Evolutionary conservation across 2,797 vertebrate genomes (phyloP), one percentile per base, ranked within the genome.

Genomic region (Dallia pectoralis): DNA sequence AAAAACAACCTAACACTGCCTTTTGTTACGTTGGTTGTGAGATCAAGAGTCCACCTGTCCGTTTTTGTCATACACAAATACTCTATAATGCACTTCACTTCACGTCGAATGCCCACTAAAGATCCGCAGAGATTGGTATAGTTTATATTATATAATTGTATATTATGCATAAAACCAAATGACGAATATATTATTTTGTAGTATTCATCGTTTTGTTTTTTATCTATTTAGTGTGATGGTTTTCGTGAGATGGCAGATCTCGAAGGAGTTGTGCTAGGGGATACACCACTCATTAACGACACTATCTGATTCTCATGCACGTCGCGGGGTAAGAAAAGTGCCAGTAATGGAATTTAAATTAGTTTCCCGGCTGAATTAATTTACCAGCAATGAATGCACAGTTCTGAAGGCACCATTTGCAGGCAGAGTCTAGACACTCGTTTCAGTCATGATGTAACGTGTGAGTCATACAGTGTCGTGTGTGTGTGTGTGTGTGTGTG

Each of bases 321-420:
- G 14, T 27, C 5, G 33, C 56, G n/a, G n/a, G n/a, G n/a, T n/a
- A n/a, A n/a, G n/a, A n/a, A 71, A 71, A 71, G 59, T 71, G 70
- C 32, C 53, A 44, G 59, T 71, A 71, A 71, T 71, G 70, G 70
- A 61, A 71, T 71, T 71, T 71, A 71, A 71, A 71, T 71, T 16
- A 62, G 56, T 47, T 61, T 71, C 70, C 70, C 53, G 32, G 70
- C 70, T 71, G 70, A 62, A 47, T 71, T 71, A 62, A 71, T 71
- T 71, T 63, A 63, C 56, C 36, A 36, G 32, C 36, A 2, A 71
- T 63, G 70, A 71, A 61, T 63, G 53, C 56, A 71, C 70, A 61
- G 56, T 71, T 71, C 30, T 22, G 40, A 40, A 62, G 36, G 25
- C 25, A 63, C 16, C 51, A 11, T 61, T 22, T 61, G 33, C 56